Evolutionary conservation across 2,888 invertebrate species (phyloP).

Genomic region (Ophraella communa): DNA sequence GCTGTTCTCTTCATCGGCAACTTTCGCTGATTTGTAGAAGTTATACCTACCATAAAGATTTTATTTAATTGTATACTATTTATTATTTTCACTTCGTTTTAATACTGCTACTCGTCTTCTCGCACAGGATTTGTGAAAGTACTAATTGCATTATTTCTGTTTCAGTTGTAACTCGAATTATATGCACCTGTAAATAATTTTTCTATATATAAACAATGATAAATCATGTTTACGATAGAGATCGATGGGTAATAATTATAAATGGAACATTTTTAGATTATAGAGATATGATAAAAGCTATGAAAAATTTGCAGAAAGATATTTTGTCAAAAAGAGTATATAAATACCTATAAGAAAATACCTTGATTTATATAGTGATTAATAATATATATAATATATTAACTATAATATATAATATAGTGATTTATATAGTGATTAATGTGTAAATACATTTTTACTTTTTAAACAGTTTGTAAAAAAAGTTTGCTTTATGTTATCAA

Average conservation of each 20-base stretch:
- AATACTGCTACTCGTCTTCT: constrained; percentile 4
- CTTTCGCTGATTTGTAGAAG: constrained; percentile 35
- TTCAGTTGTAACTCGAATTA: constrained; percentile 5
- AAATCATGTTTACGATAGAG: not conserved
- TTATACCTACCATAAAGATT: constrained; percentile 33
- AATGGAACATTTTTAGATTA: too few species aligned
- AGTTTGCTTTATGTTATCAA: too few species aligned
- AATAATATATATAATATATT: too few species aligned
- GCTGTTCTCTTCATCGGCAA: constrained; percentile 24
- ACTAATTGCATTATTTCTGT: constrained; percentile 16
- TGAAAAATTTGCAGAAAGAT: too few species aligned
- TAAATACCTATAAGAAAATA: too few species aligned
- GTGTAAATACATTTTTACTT: too few species aligned
- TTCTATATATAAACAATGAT: not conserved
- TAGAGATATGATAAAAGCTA: too few species aligned
- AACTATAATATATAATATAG: too few species aligned
- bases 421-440: too few species aligned
- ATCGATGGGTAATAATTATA: not conserved
- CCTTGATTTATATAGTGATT: too few species aligned
- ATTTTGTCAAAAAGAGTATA: too few species aligned
- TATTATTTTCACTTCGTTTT: constrained; percentile 32
- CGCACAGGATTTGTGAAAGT: constrained; percentile 13
- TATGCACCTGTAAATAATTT: not conserved
- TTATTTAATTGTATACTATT: constrained; percentile 31
- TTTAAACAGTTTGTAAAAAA: too few species aligned